Percentiles rank a stretch among this genome's conserved stretches.
Conservation (phyloP, 2,888 invertebrate species). For the Oxystoma pomonae region DNA sequence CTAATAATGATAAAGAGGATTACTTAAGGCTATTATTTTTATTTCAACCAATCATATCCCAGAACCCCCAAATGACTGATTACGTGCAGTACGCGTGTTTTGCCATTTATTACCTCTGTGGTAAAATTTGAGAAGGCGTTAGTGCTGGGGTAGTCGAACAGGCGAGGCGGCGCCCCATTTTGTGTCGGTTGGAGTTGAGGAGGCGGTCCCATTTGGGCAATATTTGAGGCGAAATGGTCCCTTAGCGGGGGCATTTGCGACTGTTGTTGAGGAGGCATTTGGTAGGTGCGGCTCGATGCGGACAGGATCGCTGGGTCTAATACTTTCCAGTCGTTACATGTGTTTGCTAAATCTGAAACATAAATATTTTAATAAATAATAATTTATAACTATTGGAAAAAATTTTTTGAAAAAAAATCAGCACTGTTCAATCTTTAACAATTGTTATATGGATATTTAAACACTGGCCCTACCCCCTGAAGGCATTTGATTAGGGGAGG, state of each 20-base stretch:
- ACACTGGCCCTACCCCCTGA: too few species aligned
- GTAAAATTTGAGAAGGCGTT: not conserved
- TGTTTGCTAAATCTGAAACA: slow-evolving; percentile 50
- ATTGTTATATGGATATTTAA: too few species aligned
- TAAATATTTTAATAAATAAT: too few species aligned
- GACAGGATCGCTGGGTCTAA: slow-evolving; percentile 91
- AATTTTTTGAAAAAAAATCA: not conserved
- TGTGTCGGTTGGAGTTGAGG: slow-evolving; percentile 41
- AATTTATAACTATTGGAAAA: not conserved
- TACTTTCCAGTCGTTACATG: slow-evolving; percentile 80
- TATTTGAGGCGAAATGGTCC: slow-evolving; percentile 35
- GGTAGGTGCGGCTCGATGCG: slow-evolving; percentile 57
- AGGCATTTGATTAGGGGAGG: too few species aligned
- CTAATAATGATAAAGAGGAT: too few species aligned
- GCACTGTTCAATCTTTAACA: too few species aligned
- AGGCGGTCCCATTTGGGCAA: not conserved
- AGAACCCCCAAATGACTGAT: too few species aligned
- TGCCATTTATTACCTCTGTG: not conserved
- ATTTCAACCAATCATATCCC: too few species aligned
- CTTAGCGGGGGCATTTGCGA: slow-evolving; percentile 23
- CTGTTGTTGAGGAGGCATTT: slow-evolving; percentile 38
- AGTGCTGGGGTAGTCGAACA: slow-evolving; percentile 31
- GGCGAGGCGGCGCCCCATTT: slow-evolving; percentile 20
- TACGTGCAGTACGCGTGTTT: too few species aligned
- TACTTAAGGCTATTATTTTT: too few species aligned